A percentile compares a stretch with the other conserved stretches of the same genome.
phyloP scores from a whole-genome alignment of 1,140 invertebrate genomes.

The Hetaerina americana region DNA sequence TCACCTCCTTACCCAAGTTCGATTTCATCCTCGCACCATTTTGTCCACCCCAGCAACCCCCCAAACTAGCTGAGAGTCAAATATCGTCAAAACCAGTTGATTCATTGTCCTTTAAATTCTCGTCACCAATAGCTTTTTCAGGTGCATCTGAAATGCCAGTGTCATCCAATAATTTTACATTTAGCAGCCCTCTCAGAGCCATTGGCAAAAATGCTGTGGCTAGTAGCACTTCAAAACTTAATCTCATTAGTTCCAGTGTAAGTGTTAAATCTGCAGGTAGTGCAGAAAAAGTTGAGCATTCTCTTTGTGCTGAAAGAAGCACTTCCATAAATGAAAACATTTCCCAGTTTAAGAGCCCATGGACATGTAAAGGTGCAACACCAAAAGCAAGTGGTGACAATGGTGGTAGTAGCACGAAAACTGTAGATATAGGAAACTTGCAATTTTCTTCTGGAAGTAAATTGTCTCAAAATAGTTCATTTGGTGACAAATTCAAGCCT shows the following conservation, averaged over 20 bases:
- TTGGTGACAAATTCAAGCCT: slow-evolving; percentile 34
- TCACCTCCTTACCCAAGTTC: slow-evolving; percentile 44
- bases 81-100: not conserved
- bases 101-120: not conserved
- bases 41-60: not conserved
- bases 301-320: not conserved
- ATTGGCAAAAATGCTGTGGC: not conserved
- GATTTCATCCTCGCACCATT: slow-evolving; percentile 27
- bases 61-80: no score
- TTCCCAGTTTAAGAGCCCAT: not conserved
- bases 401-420: not conserved
- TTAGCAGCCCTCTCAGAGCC: not conserved
- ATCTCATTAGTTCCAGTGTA: not conserved
- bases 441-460: not conserved
- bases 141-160: not conserved
- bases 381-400: not conserved
- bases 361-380: not conserved
- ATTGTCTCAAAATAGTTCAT: slow-evolving; percentile 15
- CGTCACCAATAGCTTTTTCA: not conserved
- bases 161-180: not conserved
- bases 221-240: not conserved
- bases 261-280: not conserved
- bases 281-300: not conserved
- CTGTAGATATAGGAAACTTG: not conserved
- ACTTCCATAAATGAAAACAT: not conserved